Base-by-base conservation (phyloP, 2,113 vertebrate species). In the Hystrix brachyura region DNA sequence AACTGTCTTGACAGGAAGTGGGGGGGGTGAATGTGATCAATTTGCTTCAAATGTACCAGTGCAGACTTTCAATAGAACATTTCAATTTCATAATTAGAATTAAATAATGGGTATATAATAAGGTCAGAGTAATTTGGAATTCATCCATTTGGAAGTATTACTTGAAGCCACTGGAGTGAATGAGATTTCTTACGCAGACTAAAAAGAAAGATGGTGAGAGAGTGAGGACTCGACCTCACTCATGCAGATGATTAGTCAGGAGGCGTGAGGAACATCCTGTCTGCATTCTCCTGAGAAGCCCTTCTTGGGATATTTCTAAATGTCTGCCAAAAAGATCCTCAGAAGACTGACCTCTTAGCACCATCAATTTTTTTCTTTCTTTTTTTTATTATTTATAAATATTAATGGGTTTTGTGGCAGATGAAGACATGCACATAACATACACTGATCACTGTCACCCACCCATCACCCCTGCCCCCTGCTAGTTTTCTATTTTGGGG, bases 291-390 rank as follows among this genome's bases (percentile, higher is more conserved):
- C 76, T 5, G 34, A 27, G 55, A 60, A 85, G 27, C 69, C 23
- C 11, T 34, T 74, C 29, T 55, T 53, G n/a, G 83, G 38, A 0
- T 57, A 23, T 48, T 86, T 86, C n/a, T 72, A 90, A 74, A 76
- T 59, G 64, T 43, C 53, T 79, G 72, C 65, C 60, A 90, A 53
- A 92, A 81, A 18, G 23, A 53, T 13, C n/a, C 12, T 93, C n/a
- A 71, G n/a, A 96, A 67, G 7, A 46, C 0, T 87, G 27, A 92
- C 69, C 90, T 87, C 60, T 90, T 93, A 89, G 53, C 32, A 29
- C 3, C 53, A 67, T 94, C 85, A 87, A 46, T 21, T 72, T 72
- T 62, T 69, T 69, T n/a, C n/a, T n/a, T 38, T 69, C 65, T 34
- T 19, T 27, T 29, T n/a, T 71, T 72, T 43, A 21, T 19, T 4